These are phyloP conservation scores for Lathronympha strigana DNA, from an alignment of 2,888 invertebrate species.

Conservation along the genomic window DNA sequence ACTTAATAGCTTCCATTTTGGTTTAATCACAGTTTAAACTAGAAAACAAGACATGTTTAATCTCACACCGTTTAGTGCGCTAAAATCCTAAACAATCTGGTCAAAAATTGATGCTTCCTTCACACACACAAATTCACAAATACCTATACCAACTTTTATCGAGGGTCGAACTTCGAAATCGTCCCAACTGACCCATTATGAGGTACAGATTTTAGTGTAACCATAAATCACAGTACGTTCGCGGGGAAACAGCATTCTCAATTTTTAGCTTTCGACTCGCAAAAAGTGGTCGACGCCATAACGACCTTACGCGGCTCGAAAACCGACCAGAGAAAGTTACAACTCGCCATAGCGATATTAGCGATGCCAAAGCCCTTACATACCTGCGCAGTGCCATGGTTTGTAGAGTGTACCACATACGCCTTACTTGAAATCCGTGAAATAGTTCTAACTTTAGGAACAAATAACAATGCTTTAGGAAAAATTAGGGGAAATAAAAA, in stretches of 20 bases:
- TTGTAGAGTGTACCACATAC: not conserved
- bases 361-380: constrained; percentile 45
- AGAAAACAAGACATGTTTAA: not conserved
- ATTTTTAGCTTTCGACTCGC: constrained; percentile 56
- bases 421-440: not conserved
- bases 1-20: not conserved
- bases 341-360: constrained; percentile 10
- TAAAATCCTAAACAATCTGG: no score
- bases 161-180: no score
- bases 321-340: constrained; percentile 41
- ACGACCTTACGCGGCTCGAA: constrained; percentile 43
- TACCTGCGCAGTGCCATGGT: not conserved
- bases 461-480: no score
- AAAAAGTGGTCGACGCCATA: constrained; percentile 52
- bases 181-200: no score
- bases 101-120: no score
- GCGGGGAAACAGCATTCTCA: constrained; percentile 39
- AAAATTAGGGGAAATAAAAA: no score
- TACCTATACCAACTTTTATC: no score
- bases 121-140: no score
- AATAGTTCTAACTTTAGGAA: no score
- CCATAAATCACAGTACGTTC: constrained; percentile 10
- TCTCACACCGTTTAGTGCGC: no score
- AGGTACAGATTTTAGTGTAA: not conserved
- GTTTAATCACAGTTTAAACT: not conserved